Base-by-base conservation (phyloP, 2,113 vertebrate species). In the Rhinoderma darwinii region DNA sequence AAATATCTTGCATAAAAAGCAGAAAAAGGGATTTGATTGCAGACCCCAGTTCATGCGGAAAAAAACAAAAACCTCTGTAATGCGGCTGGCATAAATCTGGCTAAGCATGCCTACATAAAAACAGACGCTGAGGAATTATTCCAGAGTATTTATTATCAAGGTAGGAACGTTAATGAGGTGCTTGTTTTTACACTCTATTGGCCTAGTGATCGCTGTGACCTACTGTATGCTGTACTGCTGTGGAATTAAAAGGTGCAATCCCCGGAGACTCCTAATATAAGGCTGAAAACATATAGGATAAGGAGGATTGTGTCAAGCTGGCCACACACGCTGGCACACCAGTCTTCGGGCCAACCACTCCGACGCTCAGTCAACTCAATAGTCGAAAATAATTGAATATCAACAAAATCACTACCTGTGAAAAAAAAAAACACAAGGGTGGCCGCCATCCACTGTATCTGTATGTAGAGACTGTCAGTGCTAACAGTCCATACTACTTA, bases 11-110 rank as follows among this genome's bases (percentile, higher is more conserved):
- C 27, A 63, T 76, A 76, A 76, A 76, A 74, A 85, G 73, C 72
- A 76, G 83, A 54, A 85, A 85, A 76, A 85, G 54, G 73, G 83
- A 85, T 85, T 85, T 77, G 73, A 85, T 59, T 61, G 54, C 73
- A 85, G 83, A 76, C 73, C 84, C 59, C 68, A 35, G 76, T 51
- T 86, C 74, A 86, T 79, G 84, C 12, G 70, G 73, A 41, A 41
- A 76, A 30, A 63, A 76, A 43, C 61, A 51, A 50, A n/a, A 27
- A 30, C 30, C 10, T 35, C 43, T 14, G 50, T 70, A 63, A 44
- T 63, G 50, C 30, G 50, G 84, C 59, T 78, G 75, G 84, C 84
- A 86, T 86, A 79, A 78, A 78, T 78, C 84, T 86, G 75, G 74
- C 22, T 79, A 51, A 78, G 74, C 43, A 78, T 47, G 75, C 74